Percentiles rank a stretch among this genome's conserved stretches.
Evolutionary conservation across 2,797 vertebrate species (phyloP).

Genomic region (Cyprinodon diabolis): DNA sequence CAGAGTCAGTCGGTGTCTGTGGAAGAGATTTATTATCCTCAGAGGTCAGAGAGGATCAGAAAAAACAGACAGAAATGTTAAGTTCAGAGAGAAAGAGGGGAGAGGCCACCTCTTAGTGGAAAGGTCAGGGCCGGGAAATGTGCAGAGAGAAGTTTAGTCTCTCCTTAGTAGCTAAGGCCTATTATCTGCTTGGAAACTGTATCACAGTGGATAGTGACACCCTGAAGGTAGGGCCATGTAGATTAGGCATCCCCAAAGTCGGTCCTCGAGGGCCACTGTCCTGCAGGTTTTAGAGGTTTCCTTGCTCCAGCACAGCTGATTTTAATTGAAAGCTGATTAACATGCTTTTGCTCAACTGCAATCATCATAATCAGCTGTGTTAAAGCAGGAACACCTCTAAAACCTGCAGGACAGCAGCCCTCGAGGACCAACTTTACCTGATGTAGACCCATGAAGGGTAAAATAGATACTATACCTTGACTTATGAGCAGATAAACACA

Average conservation of each 20-base stretch:
- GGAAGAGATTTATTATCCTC: slow-evolving; percentile 70
- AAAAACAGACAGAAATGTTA: slow-evolving; percentile 50
- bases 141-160: slow-evolving; percentile 67
- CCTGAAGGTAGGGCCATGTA: slow-evolving; percentile 8
- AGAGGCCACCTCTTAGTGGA: slow-evolving; percentile 42
- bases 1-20: slow-evolving; percentile 22
- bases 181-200: slow-evolving; percentile 27
- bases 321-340: too few relatives aligned
- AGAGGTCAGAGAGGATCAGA: slow-evolving; percentile 57
- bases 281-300: too few relatives aligned
- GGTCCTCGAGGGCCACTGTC: too few relatives aligned
- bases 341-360: too few relatives aligned
- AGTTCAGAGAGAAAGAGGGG: slow-evolving; percentile 56
- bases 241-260: too few relatives aligned
- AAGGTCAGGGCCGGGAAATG: slow-evolving; percentile 42
- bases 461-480: background rate
- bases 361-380: too few relatives aligned
- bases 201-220: slow-evolving; percentile 50
- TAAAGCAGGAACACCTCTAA: too few relatives aligned
- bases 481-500: background rate
- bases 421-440: too few relatives aligned
- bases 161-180: slow-evolving; percentile 42
- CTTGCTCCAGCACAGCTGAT: too few relatives aligned
- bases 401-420: too few relatives aligned
- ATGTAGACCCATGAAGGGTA: slow-evolving; percentile 15